These are phyloP conservation scores for Hylyphantes graminicola DNA, from an alignment of 1,140 invertebrate species.

Conservation along the genomic window DNA sequence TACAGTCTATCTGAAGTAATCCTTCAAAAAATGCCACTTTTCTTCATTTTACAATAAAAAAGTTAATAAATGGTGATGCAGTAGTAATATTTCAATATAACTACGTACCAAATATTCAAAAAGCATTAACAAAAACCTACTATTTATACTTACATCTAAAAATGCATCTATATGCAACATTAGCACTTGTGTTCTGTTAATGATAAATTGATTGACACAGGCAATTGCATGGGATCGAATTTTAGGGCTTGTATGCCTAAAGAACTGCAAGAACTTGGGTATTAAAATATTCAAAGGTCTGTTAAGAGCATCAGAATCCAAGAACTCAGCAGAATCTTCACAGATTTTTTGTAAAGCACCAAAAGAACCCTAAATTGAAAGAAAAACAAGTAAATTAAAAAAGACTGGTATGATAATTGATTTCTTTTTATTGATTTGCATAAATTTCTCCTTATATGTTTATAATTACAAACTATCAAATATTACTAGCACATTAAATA, in stretches of 20 bases:
- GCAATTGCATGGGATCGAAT: constrained; percentile 97
- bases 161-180: constrained; percentile 96
- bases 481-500: no score
- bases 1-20: no score
- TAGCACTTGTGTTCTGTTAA: constrained; percentile 87
- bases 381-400: constrained; percentile 64
- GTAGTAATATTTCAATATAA: no score
- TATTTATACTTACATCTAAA: constrained; percentile 78
- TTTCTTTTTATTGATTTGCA: background rate
- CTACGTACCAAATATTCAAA: no score
- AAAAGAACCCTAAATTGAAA: constrained; percentile 83
- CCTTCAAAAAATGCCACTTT: no score
- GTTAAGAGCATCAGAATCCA: constrained; percentile 92
- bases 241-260: constrained; percentile 92
- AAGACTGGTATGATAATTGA: constrained; percentile 1
- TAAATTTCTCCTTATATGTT: background rate
- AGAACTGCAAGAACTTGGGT: constrained; percentile 98
- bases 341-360: constrained; percentile 99
- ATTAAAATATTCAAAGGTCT: constrained; percentile 94
- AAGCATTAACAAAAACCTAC: background rate
- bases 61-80: no score
- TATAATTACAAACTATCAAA: no score
- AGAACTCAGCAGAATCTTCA: constrained; percentile 94
- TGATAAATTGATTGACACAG: constrained; percentile 98
- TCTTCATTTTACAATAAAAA: no score